Percentiles rank a stretch among this genome's conserved stretches.
Evolutionary conservation across 2,113 vertebrate genomes (phyloP).

Genomic region (Brienomyrus longianalis): DNA sequence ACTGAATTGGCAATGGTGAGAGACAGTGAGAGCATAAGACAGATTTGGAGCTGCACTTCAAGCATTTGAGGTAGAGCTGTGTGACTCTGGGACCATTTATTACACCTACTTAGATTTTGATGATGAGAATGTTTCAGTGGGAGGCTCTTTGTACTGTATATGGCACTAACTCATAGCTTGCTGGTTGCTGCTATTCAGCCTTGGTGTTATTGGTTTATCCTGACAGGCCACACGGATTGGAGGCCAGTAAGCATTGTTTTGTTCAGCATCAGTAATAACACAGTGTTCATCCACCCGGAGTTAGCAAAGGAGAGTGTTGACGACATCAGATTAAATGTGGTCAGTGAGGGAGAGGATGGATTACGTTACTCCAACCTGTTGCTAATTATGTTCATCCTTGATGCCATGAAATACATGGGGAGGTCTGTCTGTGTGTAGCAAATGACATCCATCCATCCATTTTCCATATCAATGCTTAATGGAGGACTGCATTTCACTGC

Average conservation of each 20-base stretch:
- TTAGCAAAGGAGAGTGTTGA: background rate
- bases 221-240: no score
- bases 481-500: background rate
- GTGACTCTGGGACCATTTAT: background rate
- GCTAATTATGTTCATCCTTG: constrained; percentile 23
- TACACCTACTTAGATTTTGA: background rate
- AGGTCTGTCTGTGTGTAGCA: background rate
- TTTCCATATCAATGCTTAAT: background rate
- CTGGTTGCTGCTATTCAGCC: background rate
- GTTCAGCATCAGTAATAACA: background rate
- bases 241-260: background rate
- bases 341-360: background rate
- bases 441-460: background rate
- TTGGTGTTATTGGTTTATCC: background rate
- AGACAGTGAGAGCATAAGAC: background rate
- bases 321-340: background rate
- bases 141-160: background rate
- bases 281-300: no score
- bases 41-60: background rate
- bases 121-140: background rate
- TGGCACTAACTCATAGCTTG: background rate
- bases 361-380: constrained; percentile 39
- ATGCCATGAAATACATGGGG: background rate
- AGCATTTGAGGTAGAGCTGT: background rate
- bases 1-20: background rate